These are phyloP conservation scores for Lamellibrachia satsuma DNA, from an alignment of 2,888 invertebrate species.

Conservation along the genomic window DNA sequence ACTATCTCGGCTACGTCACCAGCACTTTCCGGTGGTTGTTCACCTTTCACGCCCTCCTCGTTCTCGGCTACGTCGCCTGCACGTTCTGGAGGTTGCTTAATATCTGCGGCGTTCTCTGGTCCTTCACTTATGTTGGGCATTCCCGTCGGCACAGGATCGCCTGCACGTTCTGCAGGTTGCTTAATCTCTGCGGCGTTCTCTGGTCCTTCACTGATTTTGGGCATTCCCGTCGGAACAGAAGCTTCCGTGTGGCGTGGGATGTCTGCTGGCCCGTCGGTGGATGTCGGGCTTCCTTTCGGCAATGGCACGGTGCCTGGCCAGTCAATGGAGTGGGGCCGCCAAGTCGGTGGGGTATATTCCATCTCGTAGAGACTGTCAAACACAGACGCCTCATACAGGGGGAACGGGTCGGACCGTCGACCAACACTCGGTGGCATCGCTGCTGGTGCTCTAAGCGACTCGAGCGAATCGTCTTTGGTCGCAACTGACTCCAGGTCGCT, in stretches of 20 bases:
- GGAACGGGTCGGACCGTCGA: neutral
- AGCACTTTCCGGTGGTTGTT: neutral
- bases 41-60: neutral
- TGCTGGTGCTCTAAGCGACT: neutral
- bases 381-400: neutral
- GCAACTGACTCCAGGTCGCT: neutral
- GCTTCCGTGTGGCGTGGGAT: neutral
- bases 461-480: neutral
- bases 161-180: too few relatives aligned
- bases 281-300: neutral
- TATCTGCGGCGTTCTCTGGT: neutral
- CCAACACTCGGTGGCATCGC: neutral
- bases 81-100: neutral
- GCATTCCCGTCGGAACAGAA: neutral
- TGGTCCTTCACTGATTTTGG: neutral
- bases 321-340: neutral
- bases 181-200: too few relatives aligned
- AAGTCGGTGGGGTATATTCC: neutral
- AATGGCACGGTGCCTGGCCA: neutral
- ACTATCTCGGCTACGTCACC: neutral
- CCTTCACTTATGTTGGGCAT: too few relatives aligned
- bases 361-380: neutral
- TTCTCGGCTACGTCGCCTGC: neutral
- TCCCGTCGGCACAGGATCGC: too few relatives aligned
- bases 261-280: neutral